These are phyloP conservation scores for Drosophila phalerata DNA, from an alignment of 2,888 invertebrate genomes.

Conservation along the genomic window DNA sequence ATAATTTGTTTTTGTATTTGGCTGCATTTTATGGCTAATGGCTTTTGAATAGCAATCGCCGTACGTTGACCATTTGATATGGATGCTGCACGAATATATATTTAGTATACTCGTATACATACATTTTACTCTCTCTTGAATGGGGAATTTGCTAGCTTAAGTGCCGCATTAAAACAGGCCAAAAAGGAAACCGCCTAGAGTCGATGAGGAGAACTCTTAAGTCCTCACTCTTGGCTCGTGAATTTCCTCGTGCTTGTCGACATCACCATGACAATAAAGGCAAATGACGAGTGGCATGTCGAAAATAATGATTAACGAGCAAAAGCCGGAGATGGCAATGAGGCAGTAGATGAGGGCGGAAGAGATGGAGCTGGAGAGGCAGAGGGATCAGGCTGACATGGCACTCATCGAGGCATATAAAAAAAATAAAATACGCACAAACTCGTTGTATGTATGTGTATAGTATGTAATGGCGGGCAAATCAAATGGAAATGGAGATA, in stretches of 20 bases:
- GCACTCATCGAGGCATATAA: constrained; percentile 56
- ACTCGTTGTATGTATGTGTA: constrained; percentile 10
- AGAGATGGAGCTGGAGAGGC: constrained; percentile 7
- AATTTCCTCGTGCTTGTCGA: constrained; percentile 34
- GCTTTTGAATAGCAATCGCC: constrained; percentile 72
- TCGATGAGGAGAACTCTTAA: background rate
- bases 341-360: constrained; percentile 34
- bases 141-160: constrained; percentile 70
- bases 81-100: constrained; percentile 7
- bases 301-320: constrained; percentile 82
- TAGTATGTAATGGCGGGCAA: constrained; percentile 50
- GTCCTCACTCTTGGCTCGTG: background rate
- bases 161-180: constrained; percentile 76
- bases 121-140: background rate
- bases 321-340: constrained; percentile 37
- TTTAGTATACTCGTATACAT: background rate
- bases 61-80: constrained; percentile 40
- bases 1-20: constrained; percentile 70
- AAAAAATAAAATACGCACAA: constrained; percentile 51
- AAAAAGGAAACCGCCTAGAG: constrained; percentile 37
- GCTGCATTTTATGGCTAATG: constrained; percentile 79
- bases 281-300: constrained; percentile 81
- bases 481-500: constrained; percentile 72
- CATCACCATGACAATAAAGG: constrained; percentile 81
- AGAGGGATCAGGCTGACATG: constrained; percentile 37